Evolutionary conservation across 2,113 vertebrate species (phyloP).

Genomic region (Acrocephalus kingi): DNA sequence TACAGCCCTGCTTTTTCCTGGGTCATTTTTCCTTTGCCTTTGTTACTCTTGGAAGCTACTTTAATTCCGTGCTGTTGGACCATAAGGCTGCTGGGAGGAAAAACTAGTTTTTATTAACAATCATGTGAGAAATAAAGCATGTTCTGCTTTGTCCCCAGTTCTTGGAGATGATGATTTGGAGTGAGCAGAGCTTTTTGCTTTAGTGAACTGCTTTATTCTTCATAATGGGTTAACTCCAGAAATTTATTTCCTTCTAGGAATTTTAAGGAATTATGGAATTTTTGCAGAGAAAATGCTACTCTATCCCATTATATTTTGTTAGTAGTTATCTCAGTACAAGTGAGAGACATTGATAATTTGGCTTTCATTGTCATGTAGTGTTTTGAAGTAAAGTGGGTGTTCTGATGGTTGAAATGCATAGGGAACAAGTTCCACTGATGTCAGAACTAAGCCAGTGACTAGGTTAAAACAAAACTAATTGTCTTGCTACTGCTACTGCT

Average conservation of each 20-base stretch:
- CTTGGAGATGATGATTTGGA: not conserved
- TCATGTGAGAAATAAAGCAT: not conserved
- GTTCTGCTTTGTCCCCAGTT: not conserved
- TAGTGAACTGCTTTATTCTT: not conserved
- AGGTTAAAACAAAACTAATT: not conserved
- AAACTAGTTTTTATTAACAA: not conserved
- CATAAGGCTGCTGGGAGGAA: not conserved
- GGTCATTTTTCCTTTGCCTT: not conserved
- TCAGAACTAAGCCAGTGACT: not conserved
- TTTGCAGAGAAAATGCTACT: not conserved
- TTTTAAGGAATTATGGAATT: not conserved
- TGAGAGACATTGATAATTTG: rapidly evolving
- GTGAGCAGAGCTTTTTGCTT: not conserved
- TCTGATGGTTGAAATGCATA: not conserved
- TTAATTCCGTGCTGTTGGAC: not conserved
- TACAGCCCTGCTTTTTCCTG: not conserved
- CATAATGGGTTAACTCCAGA: not conserved
- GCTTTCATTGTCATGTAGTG: not conserved
- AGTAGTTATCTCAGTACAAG: not conserved
- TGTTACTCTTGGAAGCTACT: not conserved
- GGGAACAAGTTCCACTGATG: not conserved
- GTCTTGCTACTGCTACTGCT: not conserved
- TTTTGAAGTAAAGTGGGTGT: not conserved
- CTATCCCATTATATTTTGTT: not conserved
- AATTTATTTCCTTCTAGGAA: not conserved